Evolutionary conservation across 2,797 vertebrate genomes (phyloP).

Genomic region (Coregonus ussuriensis): DNA sequence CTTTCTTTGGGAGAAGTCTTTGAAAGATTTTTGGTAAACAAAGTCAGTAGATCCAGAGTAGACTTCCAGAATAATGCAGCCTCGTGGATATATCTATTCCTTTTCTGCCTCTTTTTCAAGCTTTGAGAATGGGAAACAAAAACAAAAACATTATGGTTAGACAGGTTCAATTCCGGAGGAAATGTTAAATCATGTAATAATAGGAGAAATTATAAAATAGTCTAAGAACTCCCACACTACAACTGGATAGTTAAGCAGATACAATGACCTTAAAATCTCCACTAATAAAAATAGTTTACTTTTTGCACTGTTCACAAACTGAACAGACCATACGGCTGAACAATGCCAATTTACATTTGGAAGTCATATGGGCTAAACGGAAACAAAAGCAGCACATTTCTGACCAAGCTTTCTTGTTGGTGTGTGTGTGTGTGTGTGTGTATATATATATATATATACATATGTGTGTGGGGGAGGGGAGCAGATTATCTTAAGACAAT

Average conservation of each 20-base stretch:
- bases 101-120: slow-evolving; percentile 56
- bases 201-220: not conserved
- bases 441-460: no score
- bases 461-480: not conserved
- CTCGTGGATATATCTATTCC: not conserved
- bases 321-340: slow-evolving; percentile 29
- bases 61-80: slow-evolving; percentile 68
- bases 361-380: slow-evolving; percentile 13
- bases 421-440: not conserved
- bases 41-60: slow-evolving; percentile 63
- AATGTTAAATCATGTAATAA: slow-evolving; percentile 28
- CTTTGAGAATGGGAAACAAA: slow-evolving; percentile 57
- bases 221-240: slow-evolving; percentile 24
- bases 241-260: slow-evolving; percentile 16
- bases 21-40: slow-evolving; percentile 68
- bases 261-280: not conserved
- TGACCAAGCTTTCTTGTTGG: slow-evolving; percentile 17
- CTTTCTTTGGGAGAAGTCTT: slow-evolving; percentile 52
- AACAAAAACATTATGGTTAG: slow-evolving; percentile 43
- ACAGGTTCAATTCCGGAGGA: slow-evolving; percentile 30
- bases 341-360: slow-evolving; percentile 16
- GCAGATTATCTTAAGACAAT: slow-evolving; percentile 15
- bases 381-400: slow-evolving; percentile 20
- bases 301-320: slow-evolving; percentile 21
- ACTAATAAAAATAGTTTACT: slow-evolving; percentile 13